Base-by-base conservation (phyloP, 64 coral and sea anemone species). In the Actinia equina region DNA sequence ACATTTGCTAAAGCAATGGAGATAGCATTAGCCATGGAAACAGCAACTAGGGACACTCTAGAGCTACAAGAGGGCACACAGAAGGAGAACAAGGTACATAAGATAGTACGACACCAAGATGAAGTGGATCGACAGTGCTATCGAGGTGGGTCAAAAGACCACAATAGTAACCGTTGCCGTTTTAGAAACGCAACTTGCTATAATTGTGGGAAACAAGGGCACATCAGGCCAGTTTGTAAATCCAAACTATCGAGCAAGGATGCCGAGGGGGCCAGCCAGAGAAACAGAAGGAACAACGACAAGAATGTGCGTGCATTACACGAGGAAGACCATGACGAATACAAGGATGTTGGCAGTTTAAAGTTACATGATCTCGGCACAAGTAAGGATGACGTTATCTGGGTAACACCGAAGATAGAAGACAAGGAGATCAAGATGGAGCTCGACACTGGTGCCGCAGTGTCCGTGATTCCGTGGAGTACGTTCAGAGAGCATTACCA, bases 51-150 rank as follows among this genome's bases (percentile, higher is more conserved):
- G 52, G 45, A 77, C 83, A 84, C 51, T 44, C 6, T 71, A 84
- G 53, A 90, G 54, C 44, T 90, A 54, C 52, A 54, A 54, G 52
- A 61, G 17, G 62, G 88, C 57, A 90, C 81, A 49, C 88, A 84
- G 82, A 61, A 60, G 67, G 26, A n/a, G 26, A 71, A 20, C 18
- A 71, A 71, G 18, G 19, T 71, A 71, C 67, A n/a, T 16, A 30
- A 71, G 26, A 30, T 71, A 71, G 26, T 8, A 71, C 67, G 16
- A 71, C 18, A 71, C 19, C 67, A 19, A n/a, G 26, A 71, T 10
- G 67, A 71, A 30, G 67, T 71, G 26, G 67, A 71, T 30, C 18
- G 26, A 30, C 26, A n/a, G 19, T 71, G 67, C 26, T 71, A n/a
- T 71, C 67, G 67, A n/a, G 1, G 67, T 19, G 67, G 67, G 19